Base-by-base conservation (phyloP, 2,113 vertebrate species). In the Cricetomys ansorgei region DNA sequence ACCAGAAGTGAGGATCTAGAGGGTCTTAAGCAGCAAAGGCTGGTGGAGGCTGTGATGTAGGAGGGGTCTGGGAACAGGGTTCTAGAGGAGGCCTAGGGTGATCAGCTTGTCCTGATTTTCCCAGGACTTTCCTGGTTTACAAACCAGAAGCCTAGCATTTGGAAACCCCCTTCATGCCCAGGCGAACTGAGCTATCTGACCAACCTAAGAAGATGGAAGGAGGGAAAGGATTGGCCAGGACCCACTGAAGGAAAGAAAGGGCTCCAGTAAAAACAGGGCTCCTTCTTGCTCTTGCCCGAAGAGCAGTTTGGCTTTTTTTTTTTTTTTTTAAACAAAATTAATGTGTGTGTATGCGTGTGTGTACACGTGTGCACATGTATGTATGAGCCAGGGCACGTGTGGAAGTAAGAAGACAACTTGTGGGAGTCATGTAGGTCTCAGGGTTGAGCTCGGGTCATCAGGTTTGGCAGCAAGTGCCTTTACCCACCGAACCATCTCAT, bases 41-140 rank as follows among this genome's bases (percentile, higher is more conserved):
- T 84, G 37, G 29, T 40, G 50, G 45, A 92, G 34, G n/a, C 31
- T 45, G 12, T 31, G 45, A 31, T 53, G 48, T 27, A 27, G 55
- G 43, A 72, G 31, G 29, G 27, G 57, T 23, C 6, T 79, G 53
- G 50, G 53, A 3, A 62, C 25, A 55, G 64, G 86, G 19, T 21
- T 23, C 50, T 65, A 25, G 17, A 65, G 45, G 4, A 75, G 29
- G 9, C 3, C 31, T 21, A 29, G 37, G 11, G 50, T 73, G 67
- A 89, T 37, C 40, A 27, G 1, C 53, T 53, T 57, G 50, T 76
- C 64, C 64, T 40, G 31, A 27, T 88, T 92, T 94, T 53, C 17
- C 75, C 8, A 70, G 77, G 67, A 83, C 19, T 89, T 86, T 81
- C 77, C 73, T 73, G 37, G 29, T 91, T 93, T 95, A 64, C 48